A percentile compares a stretch with the other conserved stretches of the same genome.
phyloP scores from a whole-genome alignment of 2,797 vertebrate genomes.

The Mus caroli region DNA sequence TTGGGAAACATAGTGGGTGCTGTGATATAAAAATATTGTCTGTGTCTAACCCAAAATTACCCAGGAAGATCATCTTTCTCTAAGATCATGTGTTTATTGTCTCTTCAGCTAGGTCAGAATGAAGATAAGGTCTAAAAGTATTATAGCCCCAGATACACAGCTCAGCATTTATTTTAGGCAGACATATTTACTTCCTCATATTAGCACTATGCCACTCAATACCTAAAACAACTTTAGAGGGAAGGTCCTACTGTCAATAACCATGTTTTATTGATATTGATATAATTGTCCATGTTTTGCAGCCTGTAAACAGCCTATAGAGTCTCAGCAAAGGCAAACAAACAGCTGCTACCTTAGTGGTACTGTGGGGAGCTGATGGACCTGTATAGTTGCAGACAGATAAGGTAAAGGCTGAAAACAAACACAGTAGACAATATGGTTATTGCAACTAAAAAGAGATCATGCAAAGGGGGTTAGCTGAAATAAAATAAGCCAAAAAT shows the following conservation, averaged over 20 bases:
- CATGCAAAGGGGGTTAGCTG: not conserved
- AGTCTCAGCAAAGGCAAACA: not conserved
- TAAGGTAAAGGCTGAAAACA: not conserved
- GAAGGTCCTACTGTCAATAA: not conserved
- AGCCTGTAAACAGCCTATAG: not conserved
- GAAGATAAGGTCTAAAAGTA: not conserved
- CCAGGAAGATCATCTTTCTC: not conserved
- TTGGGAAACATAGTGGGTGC: not conserved
- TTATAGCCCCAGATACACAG: not conserved
- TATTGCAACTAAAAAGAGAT: not conserved
- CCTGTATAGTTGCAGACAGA: not conserved
- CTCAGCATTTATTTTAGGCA: not conserved
- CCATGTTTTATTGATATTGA: not conserved
- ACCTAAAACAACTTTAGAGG: not conserved
- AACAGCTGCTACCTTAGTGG: rapidly evolving
- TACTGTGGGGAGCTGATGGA: rapidly evolving
- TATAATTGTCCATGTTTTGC: not conserved
- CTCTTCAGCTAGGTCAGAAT: not conserved
- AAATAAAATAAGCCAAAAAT: not conserved
- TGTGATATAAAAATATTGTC: not conserved
- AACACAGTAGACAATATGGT: not conserved
- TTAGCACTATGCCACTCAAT: not conserved
- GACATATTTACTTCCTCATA: not conserved
- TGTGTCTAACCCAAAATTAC: not conserved
- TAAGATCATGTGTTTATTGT: not conserved